Conservation (phyloP, 2,113 vertebrate genomes). For the Neoarius graeffei region DNA sequence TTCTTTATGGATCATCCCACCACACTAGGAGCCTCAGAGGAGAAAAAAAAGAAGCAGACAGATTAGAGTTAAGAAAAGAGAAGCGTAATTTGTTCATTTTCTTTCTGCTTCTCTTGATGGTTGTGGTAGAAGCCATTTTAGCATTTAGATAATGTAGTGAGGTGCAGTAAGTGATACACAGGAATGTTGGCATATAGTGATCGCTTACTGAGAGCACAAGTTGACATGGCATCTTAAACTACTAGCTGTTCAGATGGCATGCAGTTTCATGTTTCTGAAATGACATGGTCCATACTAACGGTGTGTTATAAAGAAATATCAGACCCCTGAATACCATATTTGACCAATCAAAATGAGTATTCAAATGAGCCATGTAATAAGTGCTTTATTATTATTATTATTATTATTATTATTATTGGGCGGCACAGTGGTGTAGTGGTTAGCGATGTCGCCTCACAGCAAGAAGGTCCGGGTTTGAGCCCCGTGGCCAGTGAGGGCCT, state of each 20-base stretch:
- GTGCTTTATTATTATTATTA: too few species aligned
- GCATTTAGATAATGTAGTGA: background rate
- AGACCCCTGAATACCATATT: too few species aligned
- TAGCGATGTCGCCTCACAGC: too few species aligned
- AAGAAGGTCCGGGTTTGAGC: too few species aligned
- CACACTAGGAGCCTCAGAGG: conserved; percentile 75
- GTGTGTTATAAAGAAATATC: too few species aligned
- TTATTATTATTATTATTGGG: too few species aligned
- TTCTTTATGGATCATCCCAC: conserved; percentile 82
- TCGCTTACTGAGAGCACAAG: background rate
- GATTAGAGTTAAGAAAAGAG: background rate
- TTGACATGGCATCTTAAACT: background rate
- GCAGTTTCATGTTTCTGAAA: too few species aligned
- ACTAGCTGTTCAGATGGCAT: background rate
- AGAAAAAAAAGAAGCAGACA: conserved; percentile 9
- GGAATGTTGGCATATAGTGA: background rate
- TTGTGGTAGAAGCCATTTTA: background rate
- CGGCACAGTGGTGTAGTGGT: too few species aligned
- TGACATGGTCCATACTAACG: too few species aligned
- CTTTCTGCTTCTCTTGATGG: background rate
- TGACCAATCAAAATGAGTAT: too few species aligned
- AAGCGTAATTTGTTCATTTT: background rate
- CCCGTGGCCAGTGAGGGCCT: too few species aligned
- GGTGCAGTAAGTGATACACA: background rate
- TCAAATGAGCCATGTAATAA: too few species aligned